These are phyloP conservation scores for Notodonta ziczac DNA, from an alignment of 2,888 invertebrate genomes.

Conservation along the genomic window DNA sequence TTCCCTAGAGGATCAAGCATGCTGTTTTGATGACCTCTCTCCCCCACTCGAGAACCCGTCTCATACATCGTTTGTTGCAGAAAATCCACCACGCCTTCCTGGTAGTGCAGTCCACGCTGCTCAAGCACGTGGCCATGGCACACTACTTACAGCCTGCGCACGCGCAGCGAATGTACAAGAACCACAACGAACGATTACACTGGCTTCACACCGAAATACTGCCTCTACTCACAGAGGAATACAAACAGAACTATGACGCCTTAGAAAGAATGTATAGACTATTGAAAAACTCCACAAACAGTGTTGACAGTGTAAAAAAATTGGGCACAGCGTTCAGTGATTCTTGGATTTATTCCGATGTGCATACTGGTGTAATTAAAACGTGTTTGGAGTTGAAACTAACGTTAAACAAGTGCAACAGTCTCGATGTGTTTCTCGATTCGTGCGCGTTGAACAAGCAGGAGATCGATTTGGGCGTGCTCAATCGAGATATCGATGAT, in stretches of 20 bases:
- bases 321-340: constrained; percentile 58
- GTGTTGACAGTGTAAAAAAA: constrained; percentile 54
- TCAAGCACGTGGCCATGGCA: constrained; percentile 72
- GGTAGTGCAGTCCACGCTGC: constrained; percentile 73
- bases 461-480: constrained; percentile 60
- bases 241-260: constrained; percentile 59
- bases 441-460: constrained; percentile 71
- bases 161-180: constrained; percentile 58
- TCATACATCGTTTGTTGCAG: constrained; percentile 50
- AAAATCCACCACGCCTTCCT: constrained; percentile 79
- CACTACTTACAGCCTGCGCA: constrained; percentile 58
- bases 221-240: constrained; percentile 55
- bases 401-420: constrained; percentile 65
- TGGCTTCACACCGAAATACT: constrained; percentile 71
- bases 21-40: too few species aligned
- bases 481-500: constrained; percentile 71
- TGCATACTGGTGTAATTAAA: constrained; percentile 70
- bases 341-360: constrained; percentile 74
- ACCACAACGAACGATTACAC: constrained; percentile 74
- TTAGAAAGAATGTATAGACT: constrained; percentile 73
- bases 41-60: too few species aligned
- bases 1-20: too few species aligned
- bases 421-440: constrained; percentile 73
- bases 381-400: constrained; percentile 69
- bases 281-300: constrained; percentile 66